Evolutionary conservation across 2,797 vertebrate genomes (phyloP), one percentile per base, ranked within the genome.

Genomic region (Acanthornis magna): DNA sequence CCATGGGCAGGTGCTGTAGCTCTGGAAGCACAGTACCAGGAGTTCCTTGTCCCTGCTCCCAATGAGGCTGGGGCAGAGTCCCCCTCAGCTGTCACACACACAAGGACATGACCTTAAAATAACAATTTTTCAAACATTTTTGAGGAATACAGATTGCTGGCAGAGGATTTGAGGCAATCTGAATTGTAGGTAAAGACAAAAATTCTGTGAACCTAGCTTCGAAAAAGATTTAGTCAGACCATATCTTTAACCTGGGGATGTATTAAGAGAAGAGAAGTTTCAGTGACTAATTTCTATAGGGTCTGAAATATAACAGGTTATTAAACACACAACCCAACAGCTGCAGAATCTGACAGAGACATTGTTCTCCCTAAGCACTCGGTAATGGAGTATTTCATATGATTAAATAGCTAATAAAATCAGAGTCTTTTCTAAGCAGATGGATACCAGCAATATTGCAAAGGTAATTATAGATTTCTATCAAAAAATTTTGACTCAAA

Each of bases 361-460:
- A 79, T 73, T 88, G 95, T 78, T 95, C 82, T 96, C 70, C 36
- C 66, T 48, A 11, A 83, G 66, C 54, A 57, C 91, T 95, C 75
- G 43, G 77, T 82, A 91, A 91, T 29, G 91, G 82, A 84, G 73
- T 53, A 88, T 88, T 95, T 91, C 88, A 78, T 55, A 81, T 92
- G 62, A 94, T 95, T 91, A 78, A 96, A 75, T 75, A 87, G 68
- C 72, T 92, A 91, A 95, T 89, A 94, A 96, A 94, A 60, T 81
- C 82, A 79, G 50, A 89, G 62, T 53, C 63, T 83, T 91, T 88
- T 26, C 51, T 86, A 93, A 93, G 79, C 29, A 96, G 85, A 95
- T 81, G 82, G 65, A 88, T 93, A 72, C 79, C 40, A 90, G 92
- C 54, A 95, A 92, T 91, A 94, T 66, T 89, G 57, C 53, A 93